Conservation (phyloP, 2,797 vertebrate genomes). For the Notolabrus celidotus region DNA sequence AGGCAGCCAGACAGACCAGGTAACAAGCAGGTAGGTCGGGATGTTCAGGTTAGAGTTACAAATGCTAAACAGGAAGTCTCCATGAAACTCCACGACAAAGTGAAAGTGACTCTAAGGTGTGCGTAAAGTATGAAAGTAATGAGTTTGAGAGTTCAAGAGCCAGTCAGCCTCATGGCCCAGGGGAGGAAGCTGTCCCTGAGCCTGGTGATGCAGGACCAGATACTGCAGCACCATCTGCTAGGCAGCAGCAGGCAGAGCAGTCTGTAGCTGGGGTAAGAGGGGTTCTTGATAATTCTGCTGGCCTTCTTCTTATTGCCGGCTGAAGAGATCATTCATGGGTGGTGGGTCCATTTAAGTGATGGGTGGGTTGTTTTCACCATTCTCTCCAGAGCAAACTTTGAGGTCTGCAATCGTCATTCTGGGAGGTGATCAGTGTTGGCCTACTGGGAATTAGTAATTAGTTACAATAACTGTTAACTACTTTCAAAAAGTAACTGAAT, state of each 20-base stretch:
- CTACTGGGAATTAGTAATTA: no score
- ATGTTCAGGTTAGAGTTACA: no score
- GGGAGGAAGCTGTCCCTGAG: not conserved
- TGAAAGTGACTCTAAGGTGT: no score
- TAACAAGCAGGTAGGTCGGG: no score
- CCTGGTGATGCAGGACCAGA: not conserved
- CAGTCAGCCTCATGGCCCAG: not conserved
- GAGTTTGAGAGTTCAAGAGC: not conserved
- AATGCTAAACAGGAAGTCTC: no score
- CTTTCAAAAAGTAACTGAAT: no score
- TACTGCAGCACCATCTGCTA: not conserved
- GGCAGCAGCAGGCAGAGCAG: not conserved
- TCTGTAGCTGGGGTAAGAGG: not conserved
- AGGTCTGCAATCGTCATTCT: not conserved
- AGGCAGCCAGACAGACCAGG: no score
- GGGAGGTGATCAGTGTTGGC: not conserved
- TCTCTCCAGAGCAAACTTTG: not conserved
- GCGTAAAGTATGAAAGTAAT: not conserved
- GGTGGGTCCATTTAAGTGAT: not conserved
- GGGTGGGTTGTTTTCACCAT: not conserved
- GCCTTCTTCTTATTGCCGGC: not conserved
- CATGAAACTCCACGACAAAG: no score
- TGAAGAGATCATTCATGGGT: not conserved
- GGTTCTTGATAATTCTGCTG: not conserved
- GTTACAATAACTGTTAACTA: no score